Percentiles rank a stretch among this genome's conserved stretches.
Conservation (phyloP, 2,888 invertebrate genomes). For the Cyclophora punctaria region DNA sequence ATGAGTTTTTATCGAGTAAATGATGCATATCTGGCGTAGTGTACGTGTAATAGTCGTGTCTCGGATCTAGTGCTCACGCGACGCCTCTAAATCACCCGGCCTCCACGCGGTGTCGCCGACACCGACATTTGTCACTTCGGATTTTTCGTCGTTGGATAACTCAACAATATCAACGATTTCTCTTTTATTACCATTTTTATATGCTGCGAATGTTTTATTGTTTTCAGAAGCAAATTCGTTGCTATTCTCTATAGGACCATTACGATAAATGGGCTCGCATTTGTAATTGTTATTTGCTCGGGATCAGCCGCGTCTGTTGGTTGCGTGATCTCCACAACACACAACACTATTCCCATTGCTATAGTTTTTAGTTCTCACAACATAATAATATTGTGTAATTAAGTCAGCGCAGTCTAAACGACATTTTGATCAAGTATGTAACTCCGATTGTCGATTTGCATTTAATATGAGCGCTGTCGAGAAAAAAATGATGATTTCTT, state of each 20-base stretch:
- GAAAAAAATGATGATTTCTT: slow-evolving; percentile 10
- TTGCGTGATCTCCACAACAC: no score
- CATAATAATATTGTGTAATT: slow-evolving; percentile 1
- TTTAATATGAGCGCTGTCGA: slow-evolving; percentile 9
- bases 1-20: slow-evolving; percentile 18
- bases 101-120: no score
- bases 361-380: background rate
- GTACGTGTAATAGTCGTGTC: slow-evolving; percentile 8
- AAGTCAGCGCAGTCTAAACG: slow-evolving; percentile 7
- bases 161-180: no score
- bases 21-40: slow-evolving; percentile 9
- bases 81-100: slow-evolving; percentile 5
- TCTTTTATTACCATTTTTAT: no score
- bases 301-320: no score
- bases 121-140: no score
- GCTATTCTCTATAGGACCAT: no score
- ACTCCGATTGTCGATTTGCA: slow-evolving; percentile 10
- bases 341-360: background rate
- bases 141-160: no score
- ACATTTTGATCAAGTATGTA: slow-evolving; percentile 6
- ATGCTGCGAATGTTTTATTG: no score
- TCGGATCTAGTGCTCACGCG: slow-evolving; percentile 16
- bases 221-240: no score
- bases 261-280: no score
- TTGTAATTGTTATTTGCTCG: no score